These are phyloP conservation scores for Otis tarda DNA, from an alignment of 2,113 vertebrate species.

Conservation along the genomic window DNA sequence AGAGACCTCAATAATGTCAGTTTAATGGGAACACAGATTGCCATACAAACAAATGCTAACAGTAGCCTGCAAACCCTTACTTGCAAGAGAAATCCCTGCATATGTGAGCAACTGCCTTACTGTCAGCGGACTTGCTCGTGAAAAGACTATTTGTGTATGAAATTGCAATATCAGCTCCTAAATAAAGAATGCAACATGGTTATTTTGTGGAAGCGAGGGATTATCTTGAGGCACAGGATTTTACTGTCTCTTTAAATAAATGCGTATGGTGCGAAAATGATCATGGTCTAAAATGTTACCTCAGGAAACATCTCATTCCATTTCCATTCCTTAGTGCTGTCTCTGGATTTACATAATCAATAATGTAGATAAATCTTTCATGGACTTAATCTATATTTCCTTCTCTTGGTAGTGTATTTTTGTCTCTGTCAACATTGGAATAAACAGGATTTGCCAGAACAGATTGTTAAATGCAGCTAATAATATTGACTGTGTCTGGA, in stretches of 20 bases:
- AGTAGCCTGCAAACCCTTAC: not conserved
- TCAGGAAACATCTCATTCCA: not conserved
- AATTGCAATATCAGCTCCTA: not conserved
- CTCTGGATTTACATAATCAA: not conserved
- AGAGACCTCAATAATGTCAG: not conserved
- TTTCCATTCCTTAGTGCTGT: not conserved
- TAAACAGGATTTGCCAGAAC: not conserved
- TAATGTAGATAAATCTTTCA: not conserved
- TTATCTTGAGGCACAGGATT: not conserved
- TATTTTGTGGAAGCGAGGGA: not conserved
- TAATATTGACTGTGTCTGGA: not conserved
- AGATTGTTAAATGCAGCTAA: not conserved
- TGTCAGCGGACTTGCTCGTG: not conserved
- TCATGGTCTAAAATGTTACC: not conserved
- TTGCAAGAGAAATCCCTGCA: not conserved
- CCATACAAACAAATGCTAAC: not conserved
- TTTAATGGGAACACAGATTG: not conserved
- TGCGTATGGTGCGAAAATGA: not conserved
- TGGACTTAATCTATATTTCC: not conserved
- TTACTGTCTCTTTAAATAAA: not conserved
- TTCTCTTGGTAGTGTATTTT: not conserved
- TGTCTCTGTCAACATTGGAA: not conserved
- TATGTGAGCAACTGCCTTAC: not conserved
- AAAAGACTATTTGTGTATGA: not conserved
- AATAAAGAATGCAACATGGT: not conserved